Base-by-base conservation (phyloP, 2,888 invertebrate species). In the Fragum whitleyi region DNA sequence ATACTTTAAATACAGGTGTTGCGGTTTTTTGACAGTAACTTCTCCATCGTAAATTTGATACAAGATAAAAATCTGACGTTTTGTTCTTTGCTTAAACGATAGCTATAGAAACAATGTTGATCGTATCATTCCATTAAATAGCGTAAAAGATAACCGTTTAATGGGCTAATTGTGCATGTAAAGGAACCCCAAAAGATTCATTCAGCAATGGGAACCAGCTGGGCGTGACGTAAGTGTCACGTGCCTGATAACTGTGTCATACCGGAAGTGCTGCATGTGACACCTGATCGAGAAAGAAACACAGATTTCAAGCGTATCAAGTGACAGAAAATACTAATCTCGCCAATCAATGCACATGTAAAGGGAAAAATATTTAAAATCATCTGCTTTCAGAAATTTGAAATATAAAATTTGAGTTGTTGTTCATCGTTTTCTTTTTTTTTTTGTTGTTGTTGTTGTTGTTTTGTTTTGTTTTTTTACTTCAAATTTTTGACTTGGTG, bases 141-240 rank as follows among this genome's bases (percentile, higher is more conserved):
- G 23, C 42, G 65, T 42, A 65, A 65, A 65, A 42, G 36, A 21
- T 42, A 65, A 6, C 39, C 65, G n/a, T 26, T 42, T 65, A 65
- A 65, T 65, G 65, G 65, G 23, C 65, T 26, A 65, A 42, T 65
- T 65, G 39, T 21, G 65, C 65, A 42, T 42, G 65, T 42, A 42
- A 65, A 65, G 21, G 42, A 65, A 42, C 36, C 36, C 65, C 39
- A 21, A 42, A 23, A n/a, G 36, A 42, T 32, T 62, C 32, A 62
- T 62, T 36, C 36, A 16, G 36, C 62, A 62, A n/a, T 42, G 23
- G 42, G 39, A 21, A 42, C 42, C 39, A 65, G 42, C 36, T 42
- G 42, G 7, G 42, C 23, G 65, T 65, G 65, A 65, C 65, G 39
- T 61, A 61, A 19, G 32, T 42, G 65, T 65, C 42, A 65, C 65